Conservation (phyloP, 2,888 invertebrate genomes). For the Tachina lurida region DNA sequence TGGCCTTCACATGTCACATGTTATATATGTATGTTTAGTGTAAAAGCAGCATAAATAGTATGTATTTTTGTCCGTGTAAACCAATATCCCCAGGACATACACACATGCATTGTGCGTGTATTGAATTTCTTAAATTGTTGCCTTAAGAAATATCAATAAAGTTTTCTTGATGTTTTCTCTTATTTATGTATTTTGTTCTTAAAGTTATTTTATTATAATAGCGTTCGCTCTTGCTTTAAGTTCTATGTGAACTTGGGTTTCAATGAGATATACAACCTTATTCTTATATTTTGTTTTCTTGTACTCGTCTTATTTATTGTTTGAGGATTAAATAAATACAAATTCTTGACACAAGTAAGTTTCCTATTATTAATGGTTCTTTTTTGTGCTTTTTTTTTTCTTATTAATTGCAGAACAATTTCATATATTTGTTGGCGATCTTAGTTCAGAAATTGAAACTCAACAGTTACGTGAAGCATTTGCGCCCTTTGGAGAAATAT, state of each 20-base stretch:
- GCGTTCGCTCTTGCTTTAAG: background rate
- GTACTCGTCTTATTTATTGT: conserved; percentile 13
- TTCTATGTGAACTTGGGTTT: conserved; percentile 14
- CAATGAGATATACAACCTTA: conserved; percentile 16
- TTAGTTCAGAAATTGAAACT: conserved; percentile 99
- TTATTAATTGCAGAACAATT: conserved; percentile 93
- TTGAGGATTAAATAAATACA: conserved; percentile 36
- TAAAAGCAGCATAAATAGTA: background rate
- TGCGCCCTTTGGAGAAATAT: conserved; percentile 98
- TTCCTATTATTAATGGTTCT: background rate
- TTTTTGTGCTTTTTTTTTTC: conserved; percentile 32
- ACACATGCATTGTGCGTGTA: conserved; percentile 37
- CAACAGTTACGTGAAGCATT: conserved; percentile 98
- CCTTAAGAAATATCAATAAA: conserved; percentile 22
- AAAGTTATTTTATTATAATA: conserved; percentile 1
- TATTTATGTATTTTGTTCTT: background rate
- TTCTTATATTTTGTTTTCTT: conserved; percentile 34
- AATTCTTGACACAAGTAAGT: background rate
- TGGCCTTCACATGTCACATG: too few relatives aligned
- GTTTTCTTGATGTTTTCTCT: conserved; percentile 11
- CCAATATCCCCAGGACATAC: conserved; percentile 13
- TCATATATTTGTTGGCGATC: conserved; percentile 99
- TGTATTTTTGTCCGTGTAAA: background rate
- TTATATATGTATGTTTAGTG: too few relatives aligned
- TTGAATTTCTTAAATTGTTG: conserved; percentile 41